A percentile compares a stretch with the other conserved stretches of the same genome.
phyloP scores from a whole-genome alignment of 2,113 vertebrate genomes.

The Carollia perspicillata region DNA sequence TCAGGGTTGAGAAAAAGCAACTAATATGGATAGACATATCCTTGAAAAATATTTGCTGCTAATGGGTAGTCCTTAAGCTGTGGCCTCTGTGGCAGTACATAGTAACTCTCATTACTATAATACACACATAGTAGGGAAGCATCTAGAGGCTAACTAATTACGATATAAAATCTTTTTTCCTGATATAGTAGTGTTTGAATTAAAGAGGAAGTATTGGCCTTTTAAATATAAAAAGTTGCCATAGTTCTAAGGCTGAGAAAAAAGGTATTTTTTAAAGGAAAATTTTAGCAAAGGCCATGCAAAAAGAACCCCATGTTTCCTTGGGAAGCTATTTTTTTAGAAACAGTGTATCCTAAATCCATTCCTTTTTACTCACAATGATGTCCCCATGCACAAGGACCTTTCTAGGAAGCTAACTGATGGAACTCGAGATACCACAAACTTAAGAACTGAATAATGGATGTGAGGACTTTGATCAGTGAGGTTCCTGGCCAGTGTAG shows the following conservation, averaged over 20 bases:
- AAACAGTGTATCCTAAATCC: neutral
- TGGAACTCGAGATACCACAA: neutral
- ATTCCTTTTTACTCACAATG: neutral
- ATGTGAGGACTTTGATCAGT: neutral
- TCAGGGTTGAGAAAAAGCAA: neutral
- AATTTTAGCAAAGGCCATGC: neutral
- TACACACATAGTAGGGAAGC: neutral
- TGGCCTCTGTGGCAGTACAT: fast-evolving
- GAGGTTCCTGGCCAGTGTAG: neutral
- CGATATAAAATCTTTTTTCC: neutral
- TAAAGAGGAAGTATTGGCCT: neutral
- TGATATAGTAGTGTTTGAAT: neutral
- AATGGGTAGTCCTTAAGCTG: neutral
- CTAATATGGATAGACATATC: neutral
- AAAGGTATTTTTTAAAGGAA: neutral
- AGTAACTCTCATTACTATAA: neutral
- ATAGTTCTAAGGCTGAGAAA: neutral
- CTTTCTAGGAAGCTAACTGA: neutral
- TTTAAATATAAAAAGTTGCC: neutral
- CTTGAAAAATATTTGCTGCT: neutral
- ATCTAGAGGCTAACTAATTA: neutral
- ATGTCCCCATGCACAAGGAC: neutral
- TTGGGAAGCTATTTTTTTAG: neutral
- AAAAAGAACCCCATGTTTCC: neutral
- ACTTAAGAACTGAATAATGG: neutral